A percentile compares a stretch with the other conserved stretches of the same genome.
Evolutionary conservation across 2,797 vertebrate species (phyloP).

Genomic region (Meriones psammophilus): DNA sequence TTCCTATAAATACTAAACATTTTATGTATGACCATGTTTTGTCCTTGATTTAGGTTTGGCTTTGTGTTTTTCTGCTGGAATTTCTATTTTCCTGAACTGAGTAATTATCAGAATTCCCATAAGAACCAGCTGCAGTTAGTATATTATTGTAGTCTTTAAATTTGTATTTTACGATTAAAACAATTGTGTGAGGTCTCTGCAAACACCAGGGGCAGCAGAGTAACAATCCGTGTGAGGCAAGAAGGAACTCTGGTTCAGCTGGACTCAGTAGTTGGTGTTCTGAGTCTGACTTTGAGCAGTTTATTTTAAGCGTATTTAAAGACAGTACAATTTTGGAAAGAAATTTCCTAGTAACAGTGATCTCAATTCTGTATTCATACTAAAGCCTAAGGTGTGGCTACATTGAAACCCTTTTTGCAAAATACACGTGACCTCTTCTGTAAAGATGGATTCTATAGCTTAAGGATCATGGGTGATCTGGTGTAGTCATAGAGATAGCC

Average conservation of each 20-base stretch:
- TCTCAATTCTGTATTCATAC: background rate
- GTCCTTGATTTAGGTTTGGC: conserved; percentile 24
- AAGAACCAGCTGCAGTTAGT: background rate
- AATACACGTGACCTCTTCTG: background rate
- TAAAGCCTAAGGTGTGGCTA: background rate
- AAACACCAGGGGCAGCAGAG: background rate
- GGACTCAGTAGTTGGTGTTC: background rate
- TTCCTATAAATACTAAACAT: conserved; percentile 54
- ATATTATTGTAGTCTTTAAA: background rate
- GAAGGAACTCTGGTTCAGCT: background rate
- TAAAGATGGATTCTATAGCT: background rate
- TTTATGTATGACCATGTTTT: conserved; percentile 36
- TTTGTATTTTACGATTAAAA: conserved; percentile 44
- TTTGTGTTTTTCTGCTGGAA: background rate
- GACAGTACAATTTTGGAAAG: background rate
- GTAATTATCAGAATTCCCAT: background rate
- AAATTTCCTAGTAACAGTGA: background rate
- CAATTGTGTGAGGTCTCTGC: background rate
- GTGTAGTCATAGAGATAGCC: too few species aligned
- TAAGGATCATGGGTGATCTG: background rate
- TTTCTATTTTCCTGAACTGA: conserved; percentile 59
- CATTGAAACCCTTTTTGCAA: background rate
- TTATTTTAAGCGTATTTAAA: background rate
- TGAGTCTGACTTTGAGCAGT: background rate
- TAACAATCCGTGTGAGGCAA: background rate